These are phyloP conservation scores for Notiomystis cincta DNA, from an alignment of 2,113 vertebrate genomes.

Conservation along the genomic window DNA sequence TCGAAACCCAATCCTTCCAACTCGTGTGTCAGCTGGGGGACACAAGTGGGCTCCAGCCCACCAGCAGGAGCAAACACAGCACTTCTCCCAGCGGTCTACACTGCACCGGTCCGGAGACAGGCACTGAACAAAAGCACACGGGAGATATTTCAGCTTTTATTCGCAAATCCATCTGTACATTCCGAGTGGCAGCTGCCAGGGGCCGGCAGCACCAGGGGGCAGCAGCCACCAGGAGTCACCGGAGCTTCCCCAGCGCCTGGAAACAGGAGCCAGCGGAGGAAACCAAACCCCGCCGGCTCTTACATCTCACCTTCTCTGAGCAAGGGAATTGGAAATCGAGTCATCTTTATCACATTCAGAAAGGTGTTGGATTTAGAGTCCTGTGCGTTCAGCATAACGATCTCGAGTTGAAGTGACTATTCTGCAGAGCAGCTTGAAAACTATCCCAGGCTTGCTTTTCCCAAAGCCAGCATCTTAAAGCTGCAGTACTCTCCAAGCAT, in stretches of 20 bases:
- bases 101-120: neutral
- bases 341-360: constrained; percentile 15
- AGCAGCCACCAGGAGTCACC: constrained; percentile 1
- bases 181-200: neutral
- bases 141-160: constrained; percentile 46
- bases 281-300: constrained; percentile 13
- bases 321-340: neutral
- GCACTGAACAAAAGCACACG: neutral
- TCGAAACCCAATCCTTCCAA: neutral
- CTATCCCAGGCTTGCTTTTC: neutral
- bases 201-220: constrained; percentile 42
- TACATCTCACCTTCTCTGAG: neutral
- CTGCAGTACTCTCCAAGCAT: constrained; percentile 49
- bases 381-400: neutral
- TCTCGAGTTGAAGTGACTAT: neutral
- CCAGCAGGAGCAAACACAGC: rapidly evolving
- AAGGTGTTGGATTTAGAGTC: constrained; percentile 12
- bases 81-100: neutral
- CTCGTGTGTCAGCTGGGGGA: rapidly evolving
- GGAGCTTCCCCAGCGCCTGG: neutral
- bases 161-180: constrained; percentile 30
- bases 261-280: constrained; percentile 9
- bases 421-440: neutral
- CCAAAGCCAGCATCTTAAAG: constrained; percentile 45
- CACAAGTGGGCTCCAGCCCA: neutral